These are phyloP conservation scores for Drosophila quinaria DNA, from an alignment of 2,888 invertebrate genomes.

Conservation along the genomic window DNA sequence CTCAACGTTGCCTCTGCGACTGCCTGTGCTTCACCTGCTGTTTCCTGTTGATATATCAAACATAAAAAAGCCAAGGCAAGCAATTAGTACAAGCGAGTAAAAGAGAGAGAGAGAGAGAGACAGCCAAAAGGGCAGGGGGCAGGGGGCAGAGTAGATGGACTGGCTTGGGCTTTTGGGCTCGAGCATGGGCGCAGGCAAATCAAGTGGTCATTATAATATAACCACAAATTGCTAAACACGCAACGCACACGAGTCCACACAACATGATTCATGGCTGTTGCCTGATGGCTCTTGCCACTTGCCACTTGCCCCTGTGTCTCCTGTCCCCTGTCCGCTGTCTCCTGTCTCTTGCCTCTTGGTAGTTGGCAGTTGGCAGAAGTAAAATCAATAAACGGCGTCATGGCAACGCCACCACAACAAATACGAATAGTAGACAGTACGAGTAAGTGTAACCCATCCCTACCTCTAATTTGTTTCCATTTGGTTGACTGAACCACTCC, in stretches of 20 bases:
- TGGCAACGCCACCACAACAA: slow-evolving; percentile 76
- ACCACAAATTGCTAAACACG: slow-evolving; percentile 77
- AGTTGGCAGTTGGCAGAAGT: slow-evolving; percentile 38
- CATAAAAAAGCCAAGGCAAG: slow-evolving; percentile 41
- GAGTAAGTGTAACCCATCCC: slow-evolving; percentile 17
- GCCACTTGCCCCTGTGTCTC: slow-evolving; percentile 29
- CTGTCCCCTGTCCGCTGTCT: slow-evolving; percentile 35
- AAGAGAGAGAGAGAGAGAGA: background rate
- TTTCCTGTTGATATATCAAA: slow-evolving; percentile 41
- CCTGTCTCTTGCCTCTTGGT: slow-evolving; percentile 6
- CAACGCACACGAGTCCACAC: slow-evolving; percentile 52
- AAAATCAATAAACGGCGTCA: slow-evolving; percentile 77
- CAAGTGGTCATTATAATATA: slow-evolving; percentile 79
- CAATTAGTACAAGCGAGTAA: slow-evolving; percentile 47
- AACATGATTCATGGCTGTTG: slow-evolving; percentile 73
- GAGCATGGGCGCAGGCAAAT: slow-evolving; percentile 62
- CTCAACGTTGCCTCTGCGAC: slow-evolving; percentile 70
- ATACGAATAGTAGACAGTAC: slow-evolving; percentile 51
- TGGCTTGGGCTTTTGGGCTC: slow-evolving; percentile 10
- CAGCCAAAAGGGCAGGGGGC: background rate
- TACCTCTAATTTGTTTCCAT: slow-evolving; percentile 48
- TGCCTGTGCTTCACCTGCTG: slow-evolving; percentile 60
- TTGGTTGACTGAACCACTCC: slow-evolving; percentile 56
- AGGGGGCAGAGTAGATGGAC: background rate
- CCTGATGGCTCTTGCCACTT: slow-evolving; percentile 52